Evolutionary conservation across 1,140 invertebrate genomes (phyloP), one percentile per base, ranked within the genome.

Genomic region (Zaprionus ornatus): DNA sequence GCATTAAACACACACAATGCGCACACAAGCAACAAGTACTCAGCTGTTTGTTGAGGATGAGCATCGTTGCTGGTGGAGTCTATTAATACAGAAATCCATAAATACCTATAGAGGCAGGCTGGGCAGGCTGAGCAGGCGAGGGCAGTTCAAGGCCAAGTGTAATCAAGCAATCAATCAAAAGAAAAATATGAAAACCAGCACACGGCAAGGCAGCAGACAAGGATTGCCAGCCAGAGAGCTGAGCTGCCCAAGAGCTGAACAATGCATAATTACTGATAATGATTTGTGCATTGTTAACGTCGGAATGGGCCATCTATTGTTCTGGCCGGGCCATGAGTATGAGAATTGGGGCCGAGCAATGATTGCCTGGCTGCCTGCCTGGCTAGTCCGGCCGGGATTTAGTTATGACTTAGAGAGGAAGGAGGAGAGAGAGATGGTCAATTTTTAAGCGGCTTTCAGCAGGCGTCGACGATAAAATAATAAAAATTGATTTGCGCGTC

Each of bases 201-300:
- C 52, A 65, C 50, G 54, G 63, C 55, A 55, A 71, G 52, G 23
- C 37, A 17, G 40, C 32, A 72, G 71, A 52, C 59, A 75, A 68
- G 76, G 55, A 35, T 78, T 42, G 60, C 29, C 60, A 63, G 19
- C 19, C 37, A 23, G 12, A n/a, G n/a, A 21, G 19, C 19, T 21
- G 65, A 17, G 52, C 50, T 7, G 35, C 35, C 25, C 29, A 23
- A 17, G 10, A 35, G 52, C 50, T 48, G 66, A 77, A 86, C 83
- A 86, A 86, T 86, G 83, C 83, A 86, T 86, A 86, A 86, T 88
- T 86, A 88, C 84, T 86, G 84, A 82, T 86, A 86, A 86, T 88
- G 83, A 88, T 86, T 86, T 68, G 73, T 81, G 73, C 79, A 83
- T 86, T 86, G 84, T 88, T 88, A 78, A 25, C 65, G 69, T 80